Conservation (phyloP, 2,888 invertebrate genomes). For the Drosophila tanythrix region DNA sequence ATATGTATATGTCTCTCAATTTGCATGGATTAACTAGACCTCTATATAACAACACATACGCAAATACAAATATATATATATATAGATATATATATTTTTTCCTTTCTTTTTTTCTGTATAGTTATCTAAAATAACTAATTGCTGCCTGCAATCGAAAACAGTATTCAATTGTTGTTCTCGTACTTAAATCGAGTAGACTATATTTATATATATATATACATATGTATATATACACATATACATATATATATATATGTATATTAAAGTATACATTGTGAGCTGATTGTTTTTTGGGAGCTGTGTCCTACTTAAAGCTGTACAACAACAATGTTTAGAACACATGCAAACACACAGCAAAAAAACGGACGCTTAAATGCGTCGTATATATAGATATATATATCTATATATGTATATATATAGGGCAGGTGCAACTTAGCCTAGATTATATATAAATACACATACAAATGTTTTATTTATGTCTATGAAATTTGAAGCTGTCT, state of each 20-base stretch:
- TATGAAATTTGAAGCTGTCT: conserved; percentile 41
- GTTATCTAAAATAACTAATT: conserved; percentile 57
- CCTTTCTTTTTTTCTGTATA: conserved; percentile 31
- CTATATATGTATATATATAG: background rate
- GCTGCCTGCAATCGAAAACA: conserved; percentile 1
- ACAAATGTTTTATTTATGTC: conserved; percentile 8
- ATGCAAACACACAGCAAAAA: conserved; percentile 30
- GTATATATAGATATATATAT: conserved; percentile 2
- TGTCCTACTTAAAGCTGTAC: conserved; percentile 50
- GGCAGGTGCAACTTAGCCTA: conserved; percentile 52
- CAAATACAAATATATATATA: conserved; percentile 26
- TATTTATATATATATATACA: conserved; percentile 11
- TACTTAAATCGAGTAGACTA: conserved; percentile 1
- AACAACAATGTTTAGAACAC: conserved; percentile 42
- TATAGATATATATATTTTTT: conserved; percentile 20
- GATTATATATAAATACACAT: conserved; percentile 11
- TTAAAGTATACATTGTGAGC: conserved; percentile 29
- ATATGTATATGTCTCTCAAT: conserved; percentile 32
- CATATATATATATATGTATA: conserved; percentile 9
- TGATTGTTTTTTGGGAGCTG: conserved; percentile 29
- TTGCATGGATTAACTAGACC: conserved; percentile 23
- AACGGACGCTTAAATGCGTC: conserved; percentile 5
- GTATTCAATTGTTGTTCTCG: background rate
- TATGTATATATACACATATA: conserved; percentile 6
- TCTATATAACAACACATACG: conserved; percentile 32